Base-by-base conservation (phyloP, 2,113 vertebrate species). In the Verasper variegatus region DNA sequence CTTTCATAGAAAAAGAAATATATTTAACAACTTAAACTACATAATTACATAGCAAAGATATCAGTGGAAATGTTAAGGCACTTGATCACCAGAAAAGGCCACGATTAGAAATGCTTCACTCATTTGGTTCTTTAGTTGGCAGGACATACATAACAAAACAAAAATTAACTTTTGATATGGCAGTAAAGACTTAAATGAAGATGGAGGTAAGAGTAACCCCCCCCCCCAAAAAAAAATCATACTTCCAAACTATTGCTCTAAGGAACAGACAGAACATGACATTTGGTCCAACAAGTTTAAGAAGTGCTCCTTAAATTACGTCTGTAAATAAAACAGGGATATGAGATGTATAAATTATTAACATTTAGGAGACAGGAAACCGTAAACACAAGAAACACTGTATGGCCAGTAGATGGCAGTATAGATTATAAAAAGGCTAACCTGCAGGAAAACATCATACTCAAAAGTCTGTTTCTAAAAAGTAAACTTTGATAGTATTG, bases 1-100 rank as follows among this genome's bases (percentile, higher is more conserved):
- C 78, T 89, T 93, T 91, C 81, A 89, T 91, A 91, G 73, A 93
- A 93, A 89, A 57, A 31, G 31, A 91, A 91, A 92, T 88, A 93
- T 67, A 74, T 89, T 88, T 79, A 69, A 80, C 76, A 86, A 74
- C 78, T 85, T 79, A 87, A 78, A 80, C 86, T 90, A 91, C 47
- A 51, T 52, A 88, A 82, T 87, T 83, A 88, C 79, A 76, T 84
- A 81, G 68, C 81, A 92, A 91, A 88, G 35, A 82, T 64, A 90
- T 85, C 86, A 88, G 82, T 88, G 87, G 82, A 91, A 88, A 87
- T 82, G 87, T 92, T 91, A 94, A 95, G 94, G 94, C 94, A 94
- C 93, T 93, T 94, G 72, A 84, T 91, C 73, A 71, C 80, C 81
- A 80, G 75, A 82, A 62, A 86, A 86, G 82, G 83, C 81, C 76